Conservation (phyloP, 2,888 invertebrate species). For the Caenorhabditis sp. region DNA sequence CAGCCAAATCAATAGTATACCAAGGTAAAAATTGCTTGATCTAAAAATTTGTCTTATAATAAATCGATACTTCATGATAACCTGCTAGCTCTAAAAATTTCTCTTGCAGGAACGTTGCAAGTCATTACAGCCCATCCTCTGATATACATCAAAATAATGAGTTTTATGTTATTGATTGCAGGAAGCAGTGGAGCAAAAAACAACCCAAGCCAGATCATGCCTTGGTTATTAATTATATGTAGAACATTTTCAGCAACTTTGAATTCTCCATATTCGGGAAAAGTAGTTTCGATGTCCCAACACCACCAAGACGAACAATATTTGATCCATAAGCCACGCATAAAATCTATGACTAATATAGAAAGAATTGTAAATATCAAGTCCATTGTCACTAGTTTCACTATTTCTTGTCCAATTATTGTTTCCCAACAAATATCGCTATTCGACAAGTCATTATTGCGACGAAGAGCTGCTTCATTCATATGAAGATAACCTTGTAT, state of each 20-base stretch:
- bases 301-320: conserved; percentile 90
- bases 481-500: conserved; percentile 17
- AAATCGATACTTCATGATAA: conserved; percentile 49
- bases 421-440: conserved; percentile 94
- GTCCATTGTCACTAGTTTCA: conserved; percentile 96
- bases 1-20: conserved; percentile 88
- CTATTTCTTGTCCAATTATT: conserved; percentile 96
- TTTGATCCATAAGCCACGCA: conserved; percentile 93
- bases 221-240: conserved; percentile 96
- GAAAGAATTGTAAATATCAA: conserved; percentile 91
- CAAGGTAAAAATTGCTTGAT: conserved; percentile 94
- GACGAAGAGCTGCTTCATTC: conserved; percentile 33
- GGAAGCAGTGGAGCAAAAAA: conserved; percentile 97
- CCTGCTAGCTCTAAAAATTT: conserved; percentile 90
- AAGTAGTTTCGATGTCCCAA: conserved; percentile 97
- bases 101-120: conserved; percentile 96
- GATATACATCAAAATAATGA: conserved; percentile 93
- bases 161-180: conserved; percentile 92
- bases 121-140: conserved; percentile 87
- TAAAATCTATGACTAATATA: conserved; percentile 92
- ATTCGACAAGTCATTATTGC: conserved; percentile 60
- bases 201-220: conserved; percentile 99
- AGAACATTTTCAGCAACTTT: conserved; percentile 98
- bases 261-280: conserved; percentile 97
- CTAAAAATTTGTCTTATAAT: conserved; percentile 61